Evolutionary conservation across 2,888 invertebrate species (phyloP).

Genomic region (Heliconius hortense): DNA sequence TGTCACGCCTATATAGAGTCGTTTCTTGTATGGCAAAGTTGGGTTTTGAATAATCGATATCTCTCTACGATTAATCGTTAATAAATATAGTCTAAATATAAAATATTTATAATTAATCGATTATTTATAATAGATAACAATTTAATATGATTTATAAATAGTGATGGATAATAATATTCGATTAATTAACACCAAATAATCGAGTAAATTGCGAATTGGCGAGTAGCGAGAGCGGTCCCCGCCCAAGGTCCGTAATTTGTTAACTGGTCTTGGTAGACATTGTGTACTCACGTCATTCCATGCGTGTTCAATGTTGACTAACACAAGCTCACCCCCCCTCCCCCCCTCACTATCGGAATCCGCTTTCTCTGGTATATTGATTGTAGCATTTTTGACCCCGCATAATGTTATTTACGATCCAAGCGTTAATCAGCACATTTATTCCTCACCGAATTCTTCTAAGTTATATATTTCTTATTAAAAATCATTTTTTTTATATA

Average conservation of each 20-base stretch:
- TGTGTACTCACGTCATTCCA: slow-evolving; percentile 72
- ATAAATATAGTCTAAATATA: neutral
- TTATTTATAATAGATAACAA: neutral
- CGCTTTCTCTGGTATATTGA: slow-evolving; percentile 72
- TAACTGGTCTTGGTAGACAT: slow-evolving; percentile 74
- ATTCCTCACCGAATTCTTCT: slow-evolving; percentile 51
- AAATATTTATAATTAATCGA: neutral
- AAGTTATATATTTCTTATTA: slow-evolving; percentile 37
- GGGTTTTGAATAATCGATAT: neutral
- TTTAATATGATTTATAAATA: neutral
- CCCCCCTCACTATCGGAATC: slow-evolving; percentile 41
- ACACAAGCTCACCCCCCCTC: slow-evolving; percentile 58
- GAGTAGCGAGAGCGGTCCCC: slow-evolving; percentile 9
- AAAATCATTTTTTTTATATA: neutral
- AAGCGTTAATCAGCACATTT: slow-evolving; percentile 68
- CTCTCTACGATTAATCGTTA: neutral
- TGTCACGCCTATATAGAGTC: neutral
- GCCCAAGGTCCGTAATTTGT: slow-evolving; percentile 38
- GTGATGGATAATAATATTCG: neutral
- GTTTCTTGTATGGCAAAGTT: neutral
- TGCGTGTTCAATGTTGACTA: slow-evolving; percentile 74
- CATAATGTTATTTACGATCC: slow-evolving; percentile 67
- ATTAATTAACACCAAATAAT: neutral
- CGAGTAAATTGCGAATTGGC: neutral
- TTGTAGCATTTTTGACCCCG: slow-evolving; percentile 73